phyloP scores from a whole-genome alignment of 1,140 invertebrate species.

The Hypothenemus hampei region DNA sequence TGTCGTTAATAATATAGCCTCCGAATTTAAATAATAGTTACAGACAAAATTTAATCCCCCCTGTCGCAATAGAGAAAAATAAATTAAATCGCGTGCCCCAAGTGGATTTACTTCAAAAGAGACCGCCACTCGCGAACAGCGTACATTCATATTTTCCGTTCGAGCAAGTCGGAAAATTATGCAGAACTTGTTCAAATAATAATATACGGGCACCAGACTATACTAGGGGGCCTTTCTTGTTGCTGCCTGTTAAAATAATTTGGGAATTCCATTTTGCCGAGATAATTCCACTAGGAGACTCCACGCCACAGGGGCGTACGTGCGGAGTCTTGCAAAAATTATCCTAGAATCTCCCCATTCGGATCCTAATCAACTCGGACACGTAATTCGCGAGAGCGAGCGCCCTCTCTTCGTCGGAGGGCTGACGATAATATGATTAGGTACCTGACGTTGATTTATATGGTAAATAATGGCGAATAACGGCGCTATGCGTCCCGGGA shows the following conservation, averaged over 20 bases:
- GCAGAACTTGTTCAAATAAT: conserved; percentile 18
- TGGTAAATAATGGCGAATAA: conserved; percentile 35
- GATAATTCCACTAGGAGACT: too few relatives aligned
- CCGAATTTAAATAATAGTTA: conserved; percentile 1
- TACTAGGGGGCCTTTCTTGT: conserved; percentile 15
- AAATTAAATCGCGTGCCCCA: conserved; percentile 22
- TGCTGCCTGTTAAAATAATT: conserved; percentile 24
- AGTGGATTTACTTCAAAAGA: conserved; percentile 24
- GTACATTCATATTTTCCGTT: conserved; percentile 26
- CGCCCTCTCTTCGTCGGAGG: conserved; percentile 24
- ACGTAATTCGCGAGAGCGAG: conserved; percentile 23
- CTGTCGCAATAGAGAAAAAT: conserved; percentile 10
- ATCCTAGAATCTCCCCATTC: not conserved
- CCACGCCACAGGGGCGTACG: too few relatives aligned
- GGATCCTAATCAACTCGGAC: conserved; percentile 10
- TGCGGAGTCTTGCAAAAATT: too few relatives aligned
- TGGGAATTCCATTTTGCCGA: conserved; percentile 17
- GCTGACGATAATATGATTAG: conserved; percentile 34
- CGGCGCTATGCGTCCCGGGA: conserved; percentile 24
- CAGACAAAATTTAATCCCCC: conserved; percentile 6
- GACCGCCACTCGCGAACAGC: not conserved
- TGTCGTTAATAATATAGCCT: too few relatives aligned
- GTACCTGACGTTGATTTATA: conserved; percentile 36
- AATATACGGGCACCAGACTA: conserved; percentile 15
- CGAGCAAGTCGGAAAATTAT: conserved; percentile 22